Conservation (phyloP, 2,797 vertebrate species). For the Micrastur ruficollis region DNA sequence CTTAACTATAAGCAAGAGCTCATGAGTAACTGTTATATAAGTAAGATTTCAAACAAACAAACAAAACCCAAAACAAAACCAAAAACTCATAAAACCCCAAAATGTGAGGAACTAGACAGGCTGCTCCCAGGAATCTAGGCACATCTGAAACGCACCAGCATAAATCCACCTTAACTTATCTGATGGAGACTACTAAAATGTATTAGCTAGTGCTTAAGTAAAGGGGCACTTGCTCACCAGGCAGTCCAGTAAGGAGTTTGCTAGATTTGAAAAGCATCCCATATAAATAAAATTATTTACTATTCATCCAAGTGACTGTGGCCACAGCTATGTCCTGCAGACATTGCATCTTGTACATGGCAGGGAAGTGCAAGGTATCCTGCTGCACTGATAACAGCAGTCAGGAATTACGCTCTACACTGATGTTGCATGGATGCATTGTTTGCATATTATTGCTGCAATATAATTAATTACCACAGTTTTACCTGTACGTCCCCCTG, state of each 20-base stretch:
- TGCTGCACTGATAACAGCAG: background rate
- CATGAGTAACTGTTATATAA: background rate
- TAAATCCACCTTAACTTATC: background rate
- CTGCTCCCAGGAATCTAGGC: background rate
- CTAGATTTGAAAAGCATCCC: background rate
- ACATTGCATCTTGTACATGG: too few relatives aligned
- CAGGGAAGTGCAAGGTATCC: rapidly evolving
- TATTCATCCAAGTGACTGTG: rapidly evolving
- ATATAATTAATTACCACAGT: background rate
- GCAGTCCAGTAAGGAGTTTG: background rate
- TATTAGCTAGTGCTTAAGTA: background rate
- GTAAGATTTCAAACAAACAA: too few relatives aligned
- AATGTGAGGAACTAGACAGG: background rate
- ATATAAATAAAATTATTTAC: background rate
- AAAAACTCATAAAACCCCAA: background rate
- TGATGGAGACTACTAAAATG: background rate
- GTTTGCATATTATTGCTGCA: background rate
- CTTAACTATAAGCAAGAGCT: background rate
- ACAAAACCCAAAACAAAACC: background rate
- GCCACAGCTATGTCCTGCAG: background rate
- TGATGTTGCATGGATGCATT: rapidly evolving
- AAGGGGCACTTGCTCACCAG: background rate
- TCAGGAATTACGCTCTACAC: background rate
- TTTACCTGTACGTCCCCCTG: rapidly evolving
- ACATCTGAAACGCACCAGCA: background rate